phyloP scores from a whole-genome alignment of 2,113 vertebrate genomes.

The Parus major region DNA sequence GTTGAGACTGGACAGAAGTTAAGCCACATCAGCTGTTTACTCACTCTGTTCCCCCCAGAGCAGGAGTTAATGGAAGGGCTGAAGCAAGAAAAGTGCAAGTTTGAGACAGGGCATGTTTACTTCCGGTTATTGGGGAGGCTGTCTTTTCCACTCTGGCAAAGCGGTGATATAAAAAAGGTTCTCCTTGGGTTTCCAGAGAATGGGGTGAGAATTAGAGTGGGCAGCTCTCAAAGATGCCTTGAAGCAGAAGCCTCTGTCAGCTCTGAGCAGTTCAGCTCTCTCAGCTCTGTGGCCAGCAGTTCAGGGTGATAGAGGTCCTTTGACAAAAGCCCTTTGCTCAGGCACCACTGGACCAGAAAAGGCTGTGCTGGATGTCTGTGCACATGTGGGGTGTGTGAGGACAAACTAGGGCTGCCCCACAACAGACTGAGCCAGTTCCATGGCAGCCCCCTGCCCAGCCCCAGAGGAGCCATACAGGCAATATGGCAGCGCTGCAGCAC shows the following conservation, averaged over 20 bases:
- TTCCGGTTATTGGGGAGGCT: too few species aligned
- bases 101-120: neutral
- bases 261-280: neutral
- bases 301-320: neutral
- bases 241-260: neutral
- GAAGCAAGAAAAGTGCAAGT: neutral
- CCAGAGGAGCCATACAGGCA: neutral
- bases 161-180: neutral
- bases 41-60: neutral
- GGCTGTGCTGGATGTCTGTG: too few species aligned
- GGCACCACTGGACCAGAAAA: neutral
- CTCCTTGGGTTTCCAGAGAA: neutral
- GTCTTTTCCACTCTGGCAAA: neutral
- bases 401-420: neutral
- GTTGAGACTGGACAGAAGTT: neutral
- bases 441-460: neutral
- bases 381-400: neutral
- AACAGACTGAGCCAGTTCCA: accelerated
- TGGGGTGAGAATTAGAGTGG: accelerated
- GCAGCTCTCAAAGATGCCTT: accelerated
- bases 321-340: neutral
- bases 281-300: neutral
- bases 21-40: neutral
- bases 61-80: neutral
- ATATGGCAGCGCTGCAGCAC: accelerated